Evolutionary conservation across 2,113 vertebrate species (phyloP).

Genomic region (Pomatorhinus ruficollis): DNA sequence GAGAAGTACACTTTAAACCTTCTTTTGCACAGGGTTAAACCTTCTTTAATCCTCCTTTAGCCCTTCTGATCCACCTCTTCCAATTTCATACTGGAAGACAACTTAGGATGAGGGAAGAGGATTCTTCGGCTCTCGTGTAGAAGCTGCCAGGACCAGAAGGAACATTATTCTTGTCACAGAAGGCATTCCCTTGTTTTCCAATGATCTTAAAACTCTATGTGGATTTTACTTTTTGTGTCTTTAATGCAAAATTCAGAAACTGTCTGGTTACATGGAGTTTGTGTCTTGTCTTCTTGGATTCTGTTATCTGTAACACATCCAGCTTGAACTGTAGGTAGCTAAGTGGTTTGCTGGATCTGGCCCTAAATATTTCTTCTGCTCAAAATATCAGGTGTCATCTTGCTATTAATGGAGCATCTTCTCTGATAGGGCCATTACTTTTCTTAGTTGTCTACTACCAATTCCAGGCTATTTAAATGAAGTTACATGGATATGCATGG

Average conservation of each 20-base stretch:
- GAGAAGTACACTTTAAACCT: background rate
- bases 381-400: background rate
- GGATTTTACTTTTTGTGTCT: background rate
- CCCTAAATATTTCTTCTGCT: background rate
- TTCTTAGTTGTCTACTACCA: background rate
- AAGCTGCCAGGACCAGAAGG: background rate
- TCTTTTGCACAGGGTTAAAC: background rate
- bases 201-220: background rate
- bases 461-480: background rate
- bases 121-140: background rate
- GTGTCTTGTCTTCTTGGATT: background rate
- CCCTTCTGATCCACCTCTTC: background rate
- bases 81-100: background rate
- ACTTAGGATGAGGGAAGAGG: background rate
- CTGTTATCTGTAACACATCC: background rate
- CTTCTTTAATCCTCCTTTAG: background rate
- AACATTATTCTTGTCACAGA: background rate
- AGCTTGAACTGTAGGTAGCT: background rate
- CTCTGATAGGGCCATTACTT: background rate
- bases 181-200: background rate
- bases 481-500: background rate
- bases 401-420: background rate
- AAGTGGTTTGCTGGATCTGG: background rate
- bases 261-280: background rate
- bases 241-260: background rate